Percentiles rank a stretch among this genome's conserved stretches.
Conservation (phyloP, 2,797 vertebrate genomes). For the Neomorphus geoffroyi region DNA sequence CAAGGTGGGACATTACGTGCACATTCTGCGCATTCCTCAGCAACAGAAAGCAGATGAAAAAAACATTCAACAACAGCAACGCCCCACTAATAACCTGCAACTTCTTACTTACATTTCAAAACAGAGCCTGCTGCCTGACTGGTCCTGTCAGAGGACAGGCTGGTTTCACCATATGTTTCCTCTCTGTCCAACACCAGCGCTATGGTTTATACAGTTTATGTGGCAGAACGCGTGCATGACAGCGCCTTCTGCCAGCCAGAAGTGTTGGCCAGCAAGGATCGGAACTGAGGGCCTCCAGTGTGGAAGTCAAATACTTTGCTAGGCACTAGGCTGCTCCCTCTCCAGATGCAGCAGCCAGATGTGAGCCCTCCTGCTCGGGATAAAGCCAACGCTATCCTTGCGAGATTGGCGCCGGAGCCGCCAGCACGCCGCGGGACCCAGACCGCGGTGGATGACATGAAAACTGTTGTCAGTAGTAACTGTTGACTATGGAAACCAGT, state of each 20-base stretch:
- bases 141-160: not conserved
- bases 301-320: not conserved
- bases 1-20: not conserved
- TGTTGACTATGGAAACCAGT: not conserved
- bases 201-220: not conserved
- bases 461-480: not conserved
- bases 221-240: not conserved
- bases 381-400: not conserved
- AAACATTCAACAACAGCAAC: not conserved
- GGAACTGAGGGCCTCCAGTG: not conserved
- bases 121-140: not conserved
- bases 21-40: not conserved
- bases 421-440: not conserved
- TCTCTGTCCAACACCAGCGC: not conserved
- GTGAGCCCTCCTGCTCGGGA: not conserved
- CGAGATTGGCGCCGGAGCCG: not conserved
- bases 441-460: not conserved
- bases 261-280: not conserved
- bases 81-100: not conserved
- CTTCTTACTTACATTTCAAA: not conserved
- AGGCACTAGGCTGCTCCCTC: not conserved
- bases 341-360: not conserved
- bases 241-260: not conserved
- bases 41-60: not conserved
- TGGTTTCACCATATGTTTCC: not conserved